Conservation (phyloP, 2,888 invertebrate genomes). For the Nephrotoma appendiculata region DNA sequence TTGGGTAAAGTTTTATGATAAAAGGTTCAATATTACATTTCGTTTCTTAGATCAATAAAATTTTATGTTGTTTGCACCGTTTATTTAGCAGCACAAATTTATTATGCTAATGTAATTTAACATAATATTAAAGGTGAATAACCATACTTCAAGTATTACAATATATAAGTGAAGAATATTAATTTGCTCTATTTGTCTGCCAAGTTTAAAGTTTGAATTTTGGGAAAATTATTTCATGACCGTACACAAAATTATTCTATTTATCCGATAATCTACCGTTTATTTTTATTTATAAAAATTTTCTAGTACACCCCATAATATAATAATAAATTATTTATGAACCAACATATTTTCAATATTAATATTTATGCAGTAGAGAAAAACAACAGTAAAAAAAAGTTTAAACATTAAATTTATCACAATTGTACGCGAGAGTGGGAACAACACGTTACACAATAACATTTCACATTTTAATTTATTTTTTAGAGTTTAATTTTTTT, state of each 20-base stretch:
- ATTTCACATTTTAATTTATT: not conserved
- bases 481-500: not conserved
- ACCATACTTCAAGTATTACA: not conserved
- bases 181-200: not conserved
- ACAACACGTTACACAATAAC: not conserved
- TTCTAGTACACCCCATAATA: not conserved
- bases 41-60: not conserved
- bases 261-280: not conserved
- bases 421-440: not conserved
- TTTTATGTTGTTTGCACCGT: not conserved
- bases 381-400: not conserved
- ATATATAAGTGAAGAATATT: not conserved
- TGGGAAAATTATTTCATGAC: not conserved
- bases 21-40: not conserved
- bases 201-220: not conserved
- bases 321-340: not conserved
- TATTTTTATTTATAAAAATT: not conserved
- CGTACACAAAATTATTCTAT: not conserved
- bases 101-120: not conserved
- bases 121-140: not conserved
- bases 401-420: not conserved
- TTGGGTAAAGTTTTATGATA: not conserved
- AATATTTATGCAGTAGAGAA: not conserved
- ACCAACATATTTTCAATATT: not conserved
- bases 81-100: not conserved